Conservation (phyloP, 1,140 invertebrate genomes). For the Marisa cornuarietis region DNA sequence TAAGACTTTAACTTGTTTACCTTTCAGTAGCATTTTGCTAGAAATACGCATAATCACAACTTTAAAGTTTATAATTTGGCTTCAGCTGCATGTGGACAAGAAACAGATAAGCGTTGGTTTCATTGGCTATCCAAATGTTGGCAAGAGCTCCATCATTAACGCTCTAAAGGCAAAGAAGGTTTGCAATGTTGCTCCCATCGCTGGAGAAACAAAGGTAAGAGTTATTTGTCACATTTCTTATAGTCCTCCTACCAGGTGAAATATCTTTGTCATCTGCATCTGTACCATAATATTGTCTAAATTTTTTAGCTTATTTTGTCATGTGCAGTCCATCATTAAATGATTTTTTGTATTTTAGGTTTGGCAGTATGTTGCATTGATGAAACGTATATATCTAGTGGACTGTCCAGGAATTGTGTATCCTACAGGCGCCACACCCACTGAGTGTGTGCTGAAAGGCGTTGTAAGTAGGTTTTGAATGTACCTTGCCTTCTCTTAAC, state of each 20-base stretch:
- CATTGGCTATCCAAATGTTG: conserved; percentile 99
- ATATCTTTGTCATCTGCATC: too few species aligned
- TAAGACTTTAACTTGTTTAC: too few species aligned
- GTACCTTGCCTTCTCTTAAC: too few species aligned
- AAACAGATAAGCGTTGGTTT: conserved; percentile 99
- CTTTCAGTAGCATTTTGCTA: background rate
- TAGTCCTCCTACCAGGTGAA: too few species aligned
- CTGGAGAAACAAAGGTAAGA: conserved; percentile 92
- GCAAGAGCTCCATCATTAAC: conserved; percentile 99
- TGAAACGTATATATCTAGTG: conserved; percentile 96
- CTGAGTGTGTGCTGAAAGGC: conserved; percentile 93
- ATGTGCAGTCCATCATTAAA: background rate
- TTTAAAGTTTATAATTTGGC: conserved; percentile 4
- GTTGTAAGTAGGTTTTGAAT: conserved; percentile 62
- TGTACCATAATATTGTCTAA: too few species aligned
- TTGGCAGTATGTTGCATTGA: conserved; percentile 99
- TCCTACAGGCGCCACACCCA: conserved; percentile 86
- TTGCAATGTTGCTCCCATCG: conserved; percentile 98
- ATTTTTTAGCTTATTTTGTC: too few species aligned
- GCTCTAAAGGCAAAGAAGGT: conserved; percentile 76
- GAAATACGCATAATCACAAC: background rate
- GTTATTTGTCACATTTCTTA: background rate
- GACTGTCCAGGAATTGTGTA: conserved; percentile 99
- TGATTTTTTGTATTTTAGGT: conserved; percentile 59
- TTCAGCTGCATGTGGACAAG: conserved; percentile 84